A percentile compares a stretch with the other conserved stretches of the same genome.
Evolutionary conservation across 2,113 vertebrate genomes (phyloP).

Genomic region (Thalassarche chlororhynchos): DNA sequence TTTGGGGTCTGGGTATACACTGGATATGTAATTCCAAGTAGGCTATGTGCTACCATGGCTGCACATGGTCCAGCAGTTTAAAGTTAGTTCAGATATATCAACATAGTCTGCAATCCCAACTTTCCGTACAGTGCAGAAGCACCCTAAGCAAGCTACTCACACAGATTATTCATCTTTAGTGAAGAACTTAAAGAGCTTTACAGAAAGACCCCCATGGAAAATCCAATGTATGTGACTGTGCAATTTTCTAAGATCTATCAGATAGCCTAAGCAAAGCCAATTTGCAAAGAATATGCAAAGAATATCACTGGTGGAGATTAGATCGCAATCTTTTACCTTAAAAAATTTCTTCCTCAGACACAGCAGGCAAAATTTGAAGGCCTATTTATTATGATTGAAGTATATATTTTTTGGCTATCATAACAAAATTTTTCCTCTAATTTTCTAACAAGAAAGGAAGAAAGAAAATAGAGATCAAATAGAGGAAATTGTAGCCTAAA

Average conservation of each 20-base stretch:
- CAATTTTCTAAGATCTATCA: not conserved
- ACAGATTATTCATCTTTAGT: not conserved
- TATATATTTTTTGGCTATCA: not conserved
- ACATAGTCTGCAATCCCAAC: not conserved
- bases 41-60: not conserved
- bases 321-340: not conserved
- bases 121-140: not conserved
- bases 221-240: not conserved
- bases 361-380: not conserved
- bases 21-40: not conserved
- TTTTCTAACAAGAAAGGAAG: not conserved
- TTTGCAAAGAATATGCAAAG: not conserved
- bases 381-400: not conserved
- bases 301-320: not conserved
- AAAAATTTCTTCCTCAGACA: not conserved
- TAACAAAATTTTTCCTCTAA: not conserved
- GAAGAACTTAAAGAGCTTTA: not conserved
- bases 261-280: not conserved
- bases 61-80: not conserved
- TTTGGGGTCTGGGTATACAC: not conserved
- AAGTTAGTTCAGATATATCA: not conserved
- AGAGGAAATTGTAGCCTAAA: not conserved
- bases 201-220: not conserved
- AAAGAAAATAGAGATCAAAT: not conserved
- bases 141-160: not conserved